Percentiles rank a stretch among this genome's conserved stretches.
These are phyloP conservation scores for Oscheius sp. DNA, from an alignment of 2,888 invertebrate species.

Conservation along the genomic window DNA sequence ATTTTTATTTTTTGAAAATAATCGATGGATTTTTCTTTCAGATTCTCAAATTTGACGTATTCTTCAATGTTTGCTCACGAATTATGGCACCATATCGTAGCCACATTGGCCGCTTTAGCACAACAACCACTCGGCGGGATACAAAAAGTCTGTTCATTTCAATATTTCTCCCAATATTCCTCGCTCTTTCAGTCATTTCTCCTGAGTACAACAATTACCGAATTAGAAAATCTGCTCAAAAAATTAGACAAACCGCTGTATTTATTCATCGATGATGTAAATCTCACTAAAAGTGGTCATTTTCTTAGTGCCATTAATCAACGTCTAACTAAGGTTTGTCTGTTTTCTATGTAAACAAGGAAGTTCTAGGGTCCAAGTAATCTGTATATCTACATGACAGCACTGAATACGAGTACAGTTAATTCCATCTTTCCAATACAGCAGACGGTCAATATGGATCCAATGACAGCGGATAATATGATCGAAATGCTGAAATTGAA, in stretches of 20 bases:
- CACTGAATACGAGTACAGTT: conserved; percentile 48
- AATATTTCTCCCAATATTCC: no score
- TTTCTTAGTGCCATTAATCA: conserved; percentile 42
- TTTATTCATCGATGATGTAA: conserved; percentile 70
- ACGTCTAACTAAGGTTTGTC: conserved; percentile 13
- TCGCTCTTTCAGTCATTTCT: conserved; percentile 43
- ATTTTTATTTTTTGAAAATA: no score
- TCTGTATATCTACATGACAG: conserved; percentile 50
- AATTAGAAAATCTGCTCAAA: conserved; percentile 20
- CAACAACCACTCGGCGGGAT: conserved; percentile 38
- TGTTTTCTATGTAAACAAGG: not conserved
- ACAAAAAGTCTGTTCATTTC: no score
- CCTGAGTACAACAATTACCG: conserved; percentile 20
- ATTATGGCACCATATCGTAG: conserved; percentile 54
- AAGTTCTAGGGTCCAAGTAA: conserved; percentile 47
- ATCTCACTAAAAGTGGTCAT: conserved; percentile 65
- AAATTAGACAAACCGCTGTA: conserved; percentile 60
- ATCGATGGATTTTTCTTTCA: conserved; percentile 5
- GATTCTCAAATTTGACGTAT: conserved; percentile 64
- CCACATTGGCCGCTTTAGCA: conserved; percentile 43
- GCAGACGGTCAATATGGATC: conserved; percentile 53
- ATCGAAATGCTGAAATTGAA: conserved; percentile 57
- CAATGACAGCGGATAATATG: conserved; percentile 49
- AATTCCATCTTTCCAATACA: conserved; percentile 50
- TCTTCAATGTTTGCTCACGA: conserved; percentile 69